Evolutionary conservation across 2,888 invertebrate species (phyloP), one percentile per base, ranked within the genome.

Genomic region (Hydrotaea diabolus): DNA sequence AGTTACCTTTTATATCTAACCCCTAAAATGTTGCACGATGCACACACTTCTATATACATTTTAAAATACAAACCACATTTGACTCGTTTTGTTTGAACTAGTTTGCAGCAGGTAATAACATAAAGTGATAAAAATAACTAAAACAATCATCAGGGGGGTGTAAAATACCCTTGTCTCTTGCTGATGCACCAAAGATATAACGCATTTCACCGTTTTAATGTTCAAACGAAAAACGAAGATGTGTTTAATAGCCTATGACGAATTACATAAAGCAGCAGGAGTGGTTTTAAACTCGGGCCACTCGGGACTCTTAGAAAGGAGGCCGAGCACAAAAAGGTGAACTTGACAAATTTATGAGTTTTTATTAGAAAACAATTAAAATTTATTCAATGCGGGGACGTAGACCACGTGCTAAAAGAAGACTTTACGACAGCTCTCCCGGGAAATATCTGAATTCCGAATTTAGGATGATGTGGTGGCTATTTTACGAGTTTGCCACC

Each of bases 161-260:
- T 75, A 78, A 71, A 77, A 59, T 11, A n/a, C 31, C 46, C 43
- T 31, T 46, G 64, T 74, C 39, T 62, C 36, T 46, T 59, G 26
- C 5, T 62, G 31, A 62, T 62, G 46, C 46, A 64, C 31, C 21
- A 80, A 77, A 71, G 64, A 72, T 74, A 82, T 64, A 26, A 76
- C 66, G 73, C 73, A 74, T 79, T 74, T 39, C n/a, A 73, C 36
- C 13, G 15, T 73, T 13, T 66, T 78, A 73, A 31, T 53, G 75
- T 66, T 49, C 21, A 43, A 13, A n/a, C 71, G 78, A 79, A 31
- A 2, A 62, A 82, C 53, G 78, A 49, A 46, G 78, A 81, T 84
- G 87, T 89, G 90, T 86, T 90, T 87, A 89, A 90, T 90, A 89
- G 87, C 87, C 89, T 88, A 85, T 88, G 85, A 90, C 90, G 89